A percentile compares a stretch with the other conserved stretches of the same genome.
These are phyloP conservation scores for Acrobeloides nanus DNA, from an alignment of 2,888 invertebrate genomes.

Conservation along the genomic window DNA sequence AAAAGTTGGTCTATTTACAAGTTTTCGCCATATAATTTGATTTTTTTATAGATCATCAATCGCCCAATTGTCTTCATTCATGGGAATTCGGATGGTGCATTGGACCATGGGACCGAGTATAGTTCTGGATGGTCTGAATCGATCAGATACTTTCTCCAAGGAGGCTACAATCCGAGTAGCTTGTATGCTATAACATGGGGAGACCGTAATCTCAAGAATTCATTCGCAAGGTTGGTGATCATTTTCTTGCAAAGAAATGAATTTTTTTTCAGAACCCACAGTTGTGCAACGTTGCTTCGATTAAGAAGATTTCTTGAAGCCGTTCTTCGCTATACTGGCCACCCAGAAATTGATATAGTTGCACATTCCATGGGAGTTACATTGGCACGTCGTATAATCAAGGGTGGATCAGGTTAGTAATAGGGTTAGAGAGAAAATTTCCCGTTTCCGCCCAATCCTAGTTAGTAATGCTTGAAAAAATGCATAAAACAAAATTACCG, in stretches of 20 bases:
- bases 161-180: conserved; percentile 33
- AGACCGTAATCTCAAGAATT: conserved; percentile 24
- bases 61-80: conserved; percentile 45
- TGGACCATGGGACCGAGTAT: conserved; percentile 24
- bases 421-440: not conserved
- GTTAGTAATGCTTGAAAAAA: too few relatives aligned
- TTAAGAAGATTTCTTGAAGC: conserved; percentile 25
- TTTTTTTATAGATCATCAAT: conserved; percentile 24
- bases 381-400: conserved; percentile 26
- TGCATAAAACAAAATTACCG: too few relatives aligned
- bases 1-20: conserved; percentile 4
- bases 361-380: conserved; percentile 33
- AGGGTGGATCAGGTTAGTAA: conserved; percentile 21
- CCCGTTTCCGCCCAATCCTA: not conserved
- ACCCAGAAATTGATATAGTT: conserved; percentile 22
- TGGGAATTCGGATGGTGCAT: conserved; percentile 47
- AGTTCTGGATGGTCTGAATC: conserved; percentile 36
- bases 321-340: conserved; percentile 22
- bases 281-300: conserved; percentile 18
- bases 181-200: conserved; percentile 49
- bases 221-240: conserved; percentile 17
- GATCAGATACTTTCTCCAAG: conserved; percentile 22
- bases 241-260: not conserved
- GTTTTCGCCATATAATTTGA: conserved; percentile 3
- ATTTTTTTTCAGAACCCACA: conserved; percentile 15